Percentiles rank a stretch among this genome's conserved stretches.
Conservation (phyloP, 2,888 invertebrate genomes). For the Ophion costatus region DNA sequence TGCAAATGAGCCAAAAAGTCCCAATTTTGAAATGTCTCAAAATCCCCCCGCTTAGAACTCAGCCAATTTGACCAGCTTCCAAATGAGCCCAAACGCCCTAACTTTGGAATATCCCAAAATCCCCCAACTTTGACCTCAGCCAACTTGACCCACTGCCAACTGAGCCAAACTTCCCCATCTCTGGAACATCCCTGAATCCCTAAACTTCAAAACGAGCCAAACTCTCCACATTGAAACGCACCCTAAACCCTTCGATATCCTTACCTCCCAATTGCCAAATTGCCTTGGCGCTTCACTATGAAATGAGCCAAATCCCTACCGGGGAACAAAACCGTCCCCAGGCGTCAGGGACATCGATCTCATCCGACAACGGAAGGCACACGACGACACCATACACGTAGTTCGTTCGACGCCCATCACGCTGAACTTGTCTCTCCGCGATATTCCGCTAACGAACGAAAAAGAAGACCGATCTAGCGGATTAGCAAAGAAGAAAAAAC, state of each 20-base stretch:
- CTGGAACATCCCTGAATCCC: background rate
- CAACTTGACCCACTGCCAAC: background rate
- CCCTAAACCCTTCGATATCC: no score
- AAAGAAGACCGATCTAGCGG: background rate
- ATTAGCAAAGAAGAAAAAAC: conserved; percentile 19
- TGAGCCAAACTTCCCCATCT: background rate
- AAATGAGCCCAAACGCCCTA: background rate
- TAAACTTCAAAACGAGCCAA: background rate
- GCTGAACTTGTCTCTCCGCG: background rate
- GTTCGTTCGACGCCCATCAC: no score
- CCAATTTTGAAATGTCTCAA: background rate
- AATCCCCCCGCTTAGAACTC: background rate
- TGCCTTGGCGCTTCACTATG: no score
- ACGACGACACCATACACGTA: no score
- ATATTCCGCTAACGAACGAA: background rate
- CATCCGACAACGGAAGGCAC: no score
- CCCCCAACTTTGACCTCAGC: background rate
- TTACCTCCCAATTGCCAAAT: no score
- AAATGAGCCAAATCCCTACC: no score
- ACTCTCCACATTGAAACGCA: background rate
- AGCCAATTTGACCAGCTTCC: background rate
- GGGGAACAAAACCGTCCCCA: no score
- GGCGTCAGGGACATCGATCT: no score
- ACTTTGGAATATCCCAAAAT: background rate
- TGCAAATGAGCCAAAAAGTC: background rate